A percentile compares a stretch with the other conserved stretches of the same genome.
phyloP scores from a whole-genome alignment of 2,888 invertebrate species.

The Hecatera dysodea region DNA sequence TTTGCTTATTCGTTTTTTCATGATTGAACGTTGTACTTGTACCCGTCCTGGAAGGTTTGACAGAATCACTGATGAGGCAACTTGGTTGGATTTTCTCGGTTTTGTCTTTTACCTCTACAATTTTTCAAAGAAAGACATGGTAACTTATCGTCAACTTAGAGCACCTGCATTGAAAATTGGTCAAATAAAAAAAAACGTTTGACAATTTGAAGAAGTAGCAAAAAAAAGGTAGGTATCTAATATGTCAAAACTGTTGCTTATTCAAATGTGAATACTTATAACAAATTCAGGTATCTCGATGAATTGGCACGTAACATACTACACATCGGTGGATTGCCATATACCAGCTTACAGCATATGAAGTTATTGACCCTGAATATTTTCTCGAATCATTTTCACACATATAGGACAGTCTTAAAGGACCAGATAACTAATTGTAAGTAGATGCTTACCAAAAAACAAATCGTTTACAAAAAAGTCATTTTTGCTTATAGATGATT shows the following conservation, averaged over 20 bases:
- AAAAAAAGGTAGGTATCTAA: neutral
- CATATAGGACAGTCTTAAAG: neutral
- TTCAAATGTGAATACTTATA: neutral
- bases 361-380: constrained; percentile 13
- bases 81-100: too few species aligned
- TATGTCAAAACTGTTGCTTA: neutral
- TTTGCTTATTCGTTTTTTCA: neutral
- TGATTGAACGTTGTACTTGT: neutral
- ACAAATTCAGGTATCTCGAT: neutral
- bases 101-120: too few species aligned
- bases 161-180: too few species aligned
- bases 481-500: too few species aligned
- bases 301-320: neutral
- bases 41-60: neutral
- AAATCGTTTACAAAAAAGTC: too few species aligned
- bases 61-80: neutral
- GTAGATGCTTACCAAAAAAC: too few species aligned
- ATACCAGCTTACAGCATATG: neutral
- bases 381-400: neutral
- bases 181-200: too few species aligned
- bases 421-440: neutral
- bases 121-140: too few species aligned
- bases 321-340: constrained; percentile 1
- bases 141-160: neutral
- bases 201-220: too few species aligned